A percentile compares a stretch with the other conserved stretches of the same genome.
phyloP scores from a whole-genome alignment of 2,113 vertebrate species.

The Triplophysa rosa region DNA sequence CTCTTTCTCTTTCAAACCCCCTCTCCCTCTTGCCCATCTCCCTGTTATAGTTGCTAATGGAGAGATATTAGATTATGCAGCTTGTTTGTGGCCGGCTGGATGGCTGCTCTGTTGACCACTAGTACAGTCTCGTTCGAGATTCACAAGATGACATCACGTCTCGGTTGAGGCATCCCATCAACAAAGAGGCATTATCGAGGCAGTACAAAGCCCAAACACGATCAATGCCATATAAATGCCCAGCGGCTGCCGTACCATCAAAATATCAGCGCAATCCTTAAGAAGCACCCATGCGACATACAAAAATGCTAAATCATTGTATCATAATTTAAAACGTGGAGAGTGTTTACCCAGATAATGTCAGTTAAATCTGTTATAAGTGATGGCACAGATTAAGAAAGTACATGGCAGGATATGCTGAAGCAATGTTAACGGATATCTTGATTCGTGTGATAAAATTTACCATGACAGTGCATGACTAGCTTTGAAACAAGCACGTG shows the following conservation, averaged over 20 bases:
- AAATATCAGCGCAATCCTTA: background rate
- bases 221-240: conserved; percentile 44
- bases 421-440: background rate
- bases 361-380: background rate
- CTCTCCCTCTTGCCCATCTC: conserved; percentile 15
- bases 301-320: background rate
- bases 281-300: background rate
- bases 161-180: conserved; percentile 40
- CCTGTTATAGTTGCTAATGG: conserved; percentile 52
- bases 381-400: background rate
- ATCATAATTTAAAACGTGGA: background rate
- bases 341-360: background rate
- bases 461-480: conserved; percentile 61
- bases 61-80: conserved; percentile 53
- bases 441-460: conserved; percentile 32
- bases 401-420: background rate
- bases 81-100: conserved; percentile 45
- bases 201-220: conserved; percentile 39
- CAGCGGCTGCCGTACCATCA: too few relatives aligned
- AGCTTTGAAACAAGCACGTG: conserved; percentile 38
- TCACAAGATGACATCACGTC: conserved; percentile 56
- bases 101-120: conserved; percentile 44
- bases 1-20: background rate
- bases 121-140: conserved; percentile 46
- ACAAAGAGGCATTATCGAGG: conserved; percentile 48